phyloP scores from a whole-genome alignment of 2,797 vertebrate species.

The Molothrus ater region DNA sequence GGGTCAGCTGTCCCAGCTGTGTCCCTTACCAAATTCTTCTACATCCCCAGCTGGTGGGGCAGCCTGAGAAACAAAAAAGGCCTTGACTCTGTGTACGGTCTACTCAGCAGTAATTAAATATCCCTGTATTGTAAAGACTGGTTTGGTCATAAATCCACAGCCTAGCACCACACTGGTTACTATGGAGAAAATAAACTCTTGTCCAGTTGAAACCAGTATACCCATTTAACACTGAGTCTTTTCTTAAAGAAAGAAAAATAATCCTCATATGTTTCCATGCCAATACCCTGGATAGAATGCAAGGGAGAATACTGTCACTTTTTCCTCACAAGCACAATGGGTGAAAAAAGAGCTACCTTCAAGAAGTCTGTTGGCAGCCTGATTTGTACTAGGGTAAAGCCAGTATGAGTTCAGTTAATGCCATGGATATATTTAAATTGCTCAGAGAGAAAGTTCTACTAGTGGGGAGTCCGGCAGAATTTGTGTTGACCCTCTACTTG shows the following conservation, averaged over 20 bases:
- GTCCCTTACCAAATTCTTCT: neutral
- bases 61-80: neutral
- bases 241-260: neutral
- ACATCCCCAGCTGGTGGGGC: neutral
- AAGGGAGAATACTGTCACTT: neutral
- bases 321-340: neutral
- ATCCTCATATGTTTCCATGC: neutral
- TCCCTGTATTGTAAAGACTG: neutral
- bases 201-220: neutral
- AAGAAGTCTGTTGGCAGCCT: neutral
- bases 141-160: neutral
- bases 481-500: neutral
- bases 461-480: neutral
- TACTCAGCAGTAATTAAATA: neutral
- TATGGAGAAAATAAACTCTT: neutral
- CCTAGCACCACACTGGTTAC: neutral
- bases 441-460: neutral
- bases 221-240: neutral
- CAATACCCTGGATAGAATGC: neutral
- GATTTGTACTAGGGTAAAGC: neutral
- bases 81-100: neutral
- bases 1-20: neutral
- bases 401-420: neutral
- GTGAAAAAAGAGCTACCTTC: neutral
- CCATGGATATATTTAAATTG: neutral